Evolutionary conservation across 2,888 invertebrate species (phyloP), one percentile per base, ranked within the genome.

Genomic region (Apotomis turbidana): DNA sequence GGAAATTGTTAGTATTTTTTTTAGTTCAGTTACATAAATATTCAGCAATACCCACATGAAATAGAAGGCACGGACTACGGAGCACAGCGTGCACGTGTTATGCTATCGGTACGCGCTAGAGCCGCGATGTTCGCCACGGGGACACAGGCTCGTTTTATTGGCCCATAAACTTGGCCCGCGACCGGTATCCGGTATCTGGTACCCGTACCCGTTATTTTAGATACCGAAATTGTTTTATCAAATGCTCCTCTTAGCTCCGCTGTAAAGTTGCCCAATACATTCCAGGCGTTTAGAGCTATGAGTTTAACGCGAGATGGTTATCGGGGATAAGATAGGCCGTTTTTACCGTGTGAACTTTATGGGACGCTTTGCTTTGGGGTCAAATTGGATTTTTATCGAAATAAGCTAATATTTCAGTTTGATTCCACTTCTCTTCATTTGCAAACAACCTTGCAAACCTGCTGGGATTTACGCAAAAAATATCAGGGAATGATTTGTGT

Each of bases 81-180:
- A 41, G 41, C 5, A 6, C 41, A 41, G 5, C 5, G 6, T 6
- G 6, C 41, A 6, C 41, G 41, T 41, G 6, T 12, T 36, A 71
- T 87, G 87, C 83, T 84, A 74, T 82, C 88, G 71, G 78, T 88
- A 85, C 86, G 67, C 8, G 59, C 75, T 71, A 68, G 60, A 58
- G 58, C 73, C 76, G 78, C 80, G 80, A 79, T 79, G 81, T 76
- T 82, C 82, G 80, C 84, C 79, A 79, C 86, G 84, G 88, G 87
- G 88, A 88, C 88, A 83, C 87, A 80, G 84, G 83, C 87, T 83
- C 85, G 86, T 87, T 90, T 90, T 90, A 90, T 88, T 83, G 86
- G 81, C 74, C 85, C 85, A 90, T 90, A 90, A 90, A 90, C 79
- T 80, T 78, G 79, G 78, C 77, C 69, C 77, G 81, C 83, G 84